Percentiles rank a stretch among this genome's conserved stretches.
These are phyloP conservation scores for Tromatobia lineatoria DNA, from an alignment of 2,888 invertebrate genomes.

Conservation along the genomic window DNA sequence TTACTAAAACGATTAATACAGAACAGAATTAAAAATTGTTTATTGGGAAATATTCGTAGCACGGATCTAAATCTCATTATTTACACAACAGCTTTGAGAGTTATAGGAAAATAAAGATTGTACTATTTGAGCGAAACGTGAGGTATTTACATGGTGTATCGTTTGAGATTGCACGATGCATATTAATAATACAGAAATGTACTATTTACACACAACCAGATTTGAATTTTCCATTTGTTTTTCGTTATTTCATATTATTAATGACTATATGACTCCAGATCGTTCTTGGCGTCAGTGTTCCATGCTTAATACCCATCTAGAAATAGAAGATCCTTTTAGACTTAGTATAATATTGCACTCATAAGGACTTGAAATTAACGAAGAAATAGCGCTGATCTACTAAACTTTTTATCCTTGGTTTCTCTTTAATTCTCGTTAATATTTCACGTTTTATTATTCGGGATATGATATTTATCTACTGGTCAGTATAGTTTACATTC, in stretches of 20 bases:
- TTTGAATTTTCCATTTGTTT: neutral
- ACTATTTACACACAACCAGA: constrained; percentile 36
- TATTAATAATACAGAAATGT: constrained; percentile 7
- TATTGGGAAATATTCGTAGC: constrained; percentile 56
- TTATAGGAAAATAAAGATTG: constrained; percentile 18
- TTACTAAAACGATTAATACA: constrained; percentile 67
- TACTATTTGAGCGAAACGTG: constrained; percentile 30
- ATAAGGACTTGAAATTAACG: neutral
- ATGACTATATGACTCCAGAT: constrained; percentile 22
- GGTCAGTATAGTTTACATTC: no score
- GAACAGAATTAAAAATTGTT: constrained; percentile 64
- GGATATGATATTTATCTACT: no score
- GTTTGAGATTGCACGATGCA: constrained; percentile 25
- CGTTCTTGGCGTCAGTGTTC: constrained; percentile 10
- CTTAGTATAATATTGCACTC: constrained; percentile 13
- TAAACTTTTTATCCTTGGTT: no score
- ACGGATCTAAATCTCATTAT: constrained; percentile 51
- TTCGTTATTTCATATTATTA: neutral
- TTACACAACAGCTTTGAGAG: constrained; percentile 52
- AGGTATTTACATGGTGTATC: constrained; percentile 21
- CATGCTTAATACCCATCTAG: constrained; percentile 43
- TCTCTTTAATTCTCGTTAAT: no score
- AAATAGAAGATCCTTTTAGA: constrained; percentile 36
- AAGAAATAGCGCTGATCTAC: constrained; percentile 1
- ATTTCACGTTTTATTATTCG: no score